phyloP scores from a whole-genome alignment of 1,140 invertebrate species.

The Zaprionus davidi region DNA sequence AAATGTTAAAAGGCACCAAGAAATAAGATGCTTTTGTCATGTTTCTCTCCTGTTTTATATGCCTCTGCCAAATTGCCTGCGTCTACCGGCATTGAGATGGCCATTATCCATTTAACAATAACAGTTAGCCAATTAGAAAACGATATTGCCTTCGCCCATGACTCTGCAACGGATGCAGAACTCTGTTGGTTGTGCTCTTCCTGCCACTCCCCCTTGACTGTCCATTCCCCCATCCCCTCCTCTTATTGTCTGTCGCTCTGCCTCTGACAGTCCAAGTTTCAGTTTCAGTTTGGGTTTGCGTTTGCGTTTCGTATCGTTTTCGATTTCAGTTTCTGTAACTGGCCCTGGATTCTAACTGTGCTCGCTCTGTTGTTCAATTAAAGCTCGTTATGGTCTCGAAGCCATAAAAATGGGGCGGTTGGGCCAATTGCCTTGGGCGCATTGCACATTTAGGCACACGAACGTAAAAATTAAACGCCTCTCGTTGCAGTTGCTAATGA shows the following conservation, averaged over 20 bases:
- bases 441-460: conserved; percentile 78
- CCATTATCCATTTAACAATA: conserved; percentile 73
- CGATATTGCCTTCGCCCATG: conserved; percentile 44
- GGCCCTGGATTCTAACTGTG: not conserved
- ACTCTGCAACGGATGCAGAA: conserved; percentile 5
- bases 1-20: conserved; percentile 28
- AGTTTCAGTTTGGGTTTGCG: not conserved
- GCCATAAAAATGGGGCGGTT: conserved; percentile 67
- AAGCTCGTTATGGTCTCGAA: conserved; percentile 70
- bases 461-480: conserved; percentile 74
- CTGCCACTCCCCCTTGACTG: not conserved
- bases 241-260: no score
- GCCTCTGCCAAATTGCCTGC: conserved; percentile 34
- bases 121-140: conserved; percentile 76
- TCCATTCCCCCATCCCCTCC: not conserved
- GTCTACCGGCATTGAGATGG: conserved; percentile 30
- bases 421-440: conserved; percentile 39
- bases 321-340: not conserved
- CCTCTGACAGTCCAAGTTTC: not conserved
- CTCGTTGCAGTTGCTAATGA: conserved; percentile 74
- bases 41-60: conserved; percentile 20
- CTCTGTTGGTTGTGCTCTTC: not conserved
- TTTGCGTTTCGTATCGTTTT: conserved; percentile 6
- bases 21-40: conserved; percentile 30
- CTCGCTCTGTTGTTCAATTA: conserved; percentile 67